Evolutionary conservation across 2,113 vertebrate genomes (phyloP).

Genomic region (Ranitomeya variabilis): DNA sequence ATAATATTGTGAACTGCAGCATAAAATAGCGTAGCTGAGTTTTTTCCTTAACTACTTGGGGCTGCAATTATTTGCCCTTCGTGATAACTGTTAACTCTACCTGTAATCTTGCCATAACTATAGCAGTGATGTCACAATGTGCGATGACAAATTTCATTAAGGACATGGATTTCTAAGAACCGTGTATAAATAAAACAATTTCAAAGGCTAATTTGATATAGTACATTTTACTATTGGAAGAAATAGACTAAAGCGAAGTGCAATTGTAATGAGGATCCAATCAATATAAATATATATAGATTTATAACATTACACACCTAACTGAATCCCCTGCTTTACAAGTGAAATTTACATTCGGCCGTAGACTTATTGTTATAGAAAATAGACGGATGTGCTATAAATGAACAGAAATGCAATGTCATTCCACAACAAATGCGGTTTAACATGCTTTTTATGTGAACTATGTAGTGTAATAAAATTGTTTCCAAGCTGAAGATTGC

Average conservation of each 20-base stretch:
- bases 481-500: neutral
- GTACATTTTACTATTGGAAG: neutral
- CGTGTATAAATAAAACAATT: neutral
- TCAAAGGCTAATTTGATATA: neutral
- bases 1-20: neutral
- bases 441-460: neutral
- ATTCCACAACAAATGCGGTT: neutral
- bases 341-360: neutral
- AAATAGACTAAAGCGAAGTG: neutral
- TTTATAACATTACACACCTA: constrained; percentile 3
- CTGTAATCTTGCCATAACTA: neutral
- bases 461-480: neutral
- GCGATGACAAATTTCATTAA: too few relatives aligned
- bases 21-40: neutral
- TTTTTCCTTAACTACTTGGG: neutral
- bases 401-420: neutral
- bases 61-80: neutral
- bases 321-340: neutral
- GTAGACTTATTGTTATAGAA: neutral
- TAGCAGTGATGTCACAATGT: neutral
- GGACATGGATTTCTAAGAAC: too few relatives aligned
- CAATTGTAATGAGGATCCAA: neutral
- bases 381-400: neutral
- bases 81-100: neutral
- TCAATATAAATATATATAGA: constrained; percentile 24